Base-by-base conservation (phyloP, 2,888 invertebrate species). In the Chrysolina oricalcia region DNA sequence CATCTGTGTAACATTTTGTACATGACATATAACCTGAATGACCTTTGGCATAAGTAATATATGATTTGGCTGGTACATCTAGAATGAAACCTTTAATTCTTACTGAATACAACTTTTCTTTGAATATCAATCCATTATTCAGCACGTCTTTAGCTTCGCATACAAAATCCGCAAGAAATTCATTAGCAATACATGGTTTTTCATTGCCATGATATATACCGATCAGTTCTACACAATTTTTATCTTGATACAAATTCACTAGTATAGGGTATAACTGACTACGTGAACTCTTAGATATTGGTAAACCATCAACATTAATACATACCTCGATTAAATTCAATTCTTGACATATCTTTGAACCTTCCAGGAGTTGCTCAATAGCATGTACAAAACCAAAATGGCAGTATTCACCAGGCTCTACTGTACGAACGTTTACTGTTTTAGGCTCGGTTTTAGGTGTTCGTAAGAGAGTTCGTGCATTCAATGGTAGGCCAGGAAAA, bases 21-120 rank as follows among this genome's bases (percentile, higher is more conserved):
- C 83, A 83, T 43, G 80, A 80, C 40, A 72, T 40, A 68, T 80
- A 82, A n/a, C 78, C 82, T 4, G 59, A 62, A 65, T 82, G 83
- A 17, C 72, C 74, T 62, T 67, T 78, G 13, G 78, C 69, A 78
- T 78, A 80, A 17, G 75, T 59, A 56, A 81, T 46, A 63, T 43
- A 62, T 23, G n/a, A 41, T 63, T 41, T 56, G 19, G 69, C 69
- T 35, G 59, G 59, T 19, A 59, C 76, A 76, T 81, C 81, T 56
- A 73, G 68, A 74, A 81, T 59, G 23, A 69, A 71, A 27, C 73
- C 72, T 46, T 78, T 69, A 71, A 78, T 63, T 67, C 62, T 76
- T 62, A 75, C 40, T 40, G 27, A 35, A 53, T 68, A 73, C n/a
- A 70, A 64, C 65, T 67, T 62, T 46, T 73, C 70, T 62, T 68